Percentiles rank a stretch among this genome's conserved stretches.
phyloP scores from a whole-genome alignment of 1,140 invertebrate genomes.

The Chymomyza costata region DNA sequence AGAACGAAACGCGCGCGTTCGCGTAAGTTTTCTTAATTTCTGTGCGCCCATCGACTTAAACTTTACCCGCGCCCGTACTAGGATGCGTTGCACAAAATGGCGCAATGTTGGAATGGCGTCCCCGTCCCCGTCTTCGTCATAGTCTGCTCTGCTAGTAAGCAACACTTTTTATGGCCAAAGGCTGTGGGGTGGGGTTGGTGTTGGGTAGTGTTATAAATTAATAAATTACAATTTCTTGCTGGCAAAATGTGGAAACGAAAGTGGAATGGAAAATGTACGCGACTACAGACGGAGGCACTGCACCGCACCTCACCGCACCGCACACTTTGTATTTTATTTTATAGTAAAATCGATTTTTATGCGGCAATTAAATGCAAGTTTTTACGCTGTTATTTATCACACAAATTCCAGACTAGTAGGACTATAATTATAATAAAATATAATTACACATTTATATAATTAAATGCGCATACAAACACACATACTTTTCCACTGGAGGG shows the following conservation, averaged over 20 bases:
- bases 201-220: slow-evolving; percentile 57
- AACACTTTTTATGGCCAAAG: no score
- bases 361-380: slow-evolving; percentile 49
- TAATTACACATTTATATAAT: slow-evolving; percentile 31
- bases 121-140: no score
- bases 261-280: slow-evolving; percentile 4
- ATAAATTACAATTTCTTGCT: slow-evolving; percentile 66
- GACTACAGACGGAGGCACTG: no score
- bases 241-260: slow-evolving; percentile 23
- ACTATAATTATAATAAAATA: slow-evolving; percentile 57
- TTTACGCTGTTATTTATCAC: no score
- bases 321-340: slow-evolving; percentile 30
- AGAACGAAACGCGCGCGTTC: neutral
- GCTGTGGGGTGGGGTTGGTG: neutral
- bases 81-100: neutral
- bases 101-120: no score
- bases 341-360: slow-evolving; percentile 51
- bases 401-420: slow-evolving; percentile 5
- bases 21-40: slow-evolving; percentile 1
- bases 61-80: slow-evolving; percentile 6
- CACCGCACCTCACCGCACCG: no score
- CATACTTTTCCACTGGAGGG: no score
- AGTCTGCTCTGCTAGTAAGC: no score
- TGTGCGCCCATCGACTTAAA: neutral
- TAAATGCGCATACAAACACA: slow-evolving; percentile 8